Evolutionary conservation across 2,888 invertebrate genomes (phyloP).

Genomic region (Diadegma fenestrale): DNA sequence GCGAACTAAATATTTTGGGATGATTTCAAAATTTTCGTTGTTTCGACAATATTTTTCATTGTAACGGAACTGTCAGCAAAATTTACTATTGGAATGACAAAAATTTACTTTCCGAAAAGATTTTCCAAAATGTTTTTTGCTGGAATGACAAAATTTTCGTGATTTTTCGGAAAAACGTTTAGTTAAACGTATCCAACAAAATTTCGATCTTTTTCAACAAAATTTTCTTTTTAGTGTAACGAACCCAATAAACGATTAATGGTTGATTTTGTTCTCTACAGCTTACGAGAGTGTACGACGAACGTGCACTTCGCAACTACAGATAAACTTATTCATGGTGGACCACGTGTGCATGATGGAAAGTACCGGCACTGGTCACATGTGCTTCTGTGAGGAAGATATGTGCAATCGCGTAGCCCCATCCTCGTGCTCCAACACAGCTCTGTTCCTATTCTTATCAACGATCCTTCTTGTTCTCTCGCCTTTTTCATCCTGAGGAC

Average conservation of each 20-base stretch:
- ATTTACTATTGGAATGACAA: no score
- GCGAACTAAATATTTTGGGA: background rate
- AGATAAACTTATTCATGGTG: slow-evolving; percentile 98
- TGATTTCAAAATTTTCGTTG: no score
- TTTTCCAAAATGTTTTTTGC: no score
- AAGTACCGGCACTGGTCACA: slow-evolving; percentile 98
- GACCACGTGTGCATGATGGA: slow-evolving; percentile 99
- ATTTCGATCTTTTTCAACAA: no score
- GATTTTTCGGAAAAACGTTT: no score
- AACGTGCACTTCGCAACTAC: slow-evolving; percentile 96
- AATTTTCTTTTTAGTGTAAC: no score
- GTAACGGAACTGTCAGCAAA: no score
- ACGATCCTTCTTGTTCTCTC: slow-evolving; percentile 78
- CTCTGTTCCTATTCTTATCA: slow-evolving; percentile 80
- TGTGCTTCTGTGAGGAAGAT: slow-evolving; percentile 99
- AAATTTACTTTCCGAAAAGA: no score
- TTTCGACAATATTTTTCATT: no score
- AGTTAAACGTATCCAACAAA: no score
- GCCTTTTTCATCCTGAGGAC: slow-evolving; percentile 73
- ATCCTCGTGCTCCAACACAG: slow-evolving; percentile 80
- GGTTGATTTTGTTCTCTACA: slow-evolving; percentile 85
- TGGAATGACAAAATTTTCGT: no score
- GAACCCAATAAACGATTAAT: no score
- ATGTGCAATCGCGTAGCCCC: slow-evolving; percentile 91
- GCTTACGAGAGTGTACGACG: slow-evolving; percentile 96